phyloP scores from a whole-genome alignment of 2,888 invertebrate genomes.

The Cacoxenus indagator region DNA sequence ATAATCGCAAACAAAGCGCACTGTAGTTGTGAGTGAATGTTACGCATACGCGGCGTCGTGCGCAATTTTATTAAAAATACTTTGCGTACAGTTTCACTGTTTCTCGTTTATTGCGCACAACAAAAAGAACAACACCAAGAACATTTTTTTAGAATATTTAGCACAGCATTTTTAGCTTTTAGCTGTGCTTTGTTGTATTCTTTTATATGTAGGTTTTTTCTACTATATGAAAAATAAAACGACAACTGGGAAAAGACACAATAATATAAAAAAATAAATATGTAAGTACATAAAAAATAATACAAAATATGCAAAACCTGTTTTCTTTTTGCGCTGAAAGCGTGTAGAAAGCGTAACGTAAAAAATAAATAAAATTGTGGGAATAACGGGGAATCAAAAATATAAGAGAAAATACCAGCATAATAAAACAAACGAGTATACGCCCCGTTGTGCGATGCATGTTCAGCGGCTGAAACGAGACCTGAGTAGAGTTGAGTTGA shows the following conservation, averaged over 20 bases:
- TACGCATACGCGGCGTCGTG: slow-evolving; percentile 57
- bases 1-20: slow-evolving; percentile 29
- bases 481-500: too few relatives aligned
- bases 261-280: slow-evolving; percentile 21
- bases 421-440: slow-evolving; percentile 57
- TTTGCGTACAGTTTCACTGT: slow-evolving; percentile 13
- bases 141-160: not conserved
- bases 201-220: slow-evolving; percentile 8
- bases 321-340: slow-evolving; percentile 23
- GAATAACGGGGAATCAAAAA: not conserved
- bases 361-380: slow-evolving; percentile 19
- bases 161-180: slow-evolving; percentile 8
- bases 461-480: too few relatives aligned
- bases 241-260: slow-evolving; percentile 47
- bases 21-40: slow-evolving; percentile 49
- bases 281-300: slow-evolving; percentile 3
- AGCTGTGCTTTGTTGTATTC: not conserved
- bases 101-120: slow-evolving; percentile 10
- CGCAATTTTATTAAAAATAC: slow-evolving; percentile 16
- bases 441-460: slow-evolving; percentile 49
- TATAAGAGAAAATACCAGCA: slow-evolving; percentile 46
- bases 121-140: not conserved
- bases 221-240: slow-evolving; percentile 45
- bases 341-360: slow-evolving; percentile 54
- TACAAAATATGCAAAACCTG: slow-evolving; percentile 57